Evolutionary conservation across 2,888 invertebrate species (phyloP).

Genomic region (Liposcelis brunnea): DNA sequence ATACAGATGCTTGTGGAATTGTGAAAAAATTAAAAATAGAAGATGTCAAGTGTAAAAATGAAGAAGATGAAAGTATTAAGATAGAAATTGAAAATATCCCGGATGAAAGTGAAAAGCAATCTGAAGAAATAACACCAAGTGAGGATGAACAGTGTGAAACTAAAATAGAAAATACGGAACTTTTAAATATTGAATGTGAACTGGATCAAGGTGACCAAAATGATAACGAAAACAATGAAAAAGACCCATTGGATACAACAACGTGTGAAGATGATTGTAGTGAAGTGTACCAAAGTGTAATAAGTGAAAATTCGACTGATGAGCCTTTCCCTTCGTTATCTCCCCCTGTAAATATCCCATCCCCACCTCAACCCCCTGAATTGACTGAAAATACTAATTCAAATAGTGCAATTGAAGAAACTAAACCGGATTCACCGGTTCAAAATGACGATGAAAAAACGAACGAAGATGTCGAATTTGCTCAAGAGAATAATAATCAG

Average conservation of each 20-base stretch:
- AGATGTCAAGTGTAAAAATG: background rate
- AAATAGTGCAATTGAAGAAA: slow-evolving; percentile 11
- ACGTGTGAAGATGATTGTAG: too few relatives aligned
- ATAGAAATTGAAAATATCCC: slow-evolving; percentile 7
- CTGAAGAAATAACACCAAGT: slow-evolving; percentile 13
- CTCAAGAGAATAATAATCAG: slow-evolving; percentile 17
- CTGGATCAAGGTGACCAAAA: background rate
- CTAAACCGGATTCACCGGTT: slow-evolving; percentile 13
- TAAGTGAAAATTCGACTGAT: too few relatives aligned
- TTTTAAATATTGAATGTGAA: slow-evolving; percentile 3
- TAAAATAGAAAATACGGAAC: slow-evolving; percentile 12
- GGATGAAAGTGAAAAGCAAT: slow-evolving; percentile 7
- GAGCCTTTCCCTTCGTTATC: too few relatives aligned
- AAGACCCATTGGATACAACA: too few relatives aligned
- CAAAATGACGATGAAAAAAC: background rate
- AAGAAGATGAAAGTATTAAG: slow-evolving; percentile 6
- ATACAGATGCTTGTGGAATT: background rate
- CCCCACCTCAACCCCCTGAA: too few relatives aligned
- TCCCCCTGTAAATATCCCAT: too few relatives aligned
- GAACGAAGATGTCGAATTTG: background rate
- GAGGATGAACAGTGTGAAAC: slow-evolving; percentile 8
- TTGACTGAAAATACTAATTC: too few relatives aligned
- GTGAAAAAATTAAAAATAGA: background rate
- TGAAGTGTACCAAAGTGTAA: too few relatives aligned
- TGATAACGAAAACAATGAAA: background rate